phyloP scores from a whole-genome alignment of 2,888 invertebrate species.

The Polydrusus tereticollis region DNA sequence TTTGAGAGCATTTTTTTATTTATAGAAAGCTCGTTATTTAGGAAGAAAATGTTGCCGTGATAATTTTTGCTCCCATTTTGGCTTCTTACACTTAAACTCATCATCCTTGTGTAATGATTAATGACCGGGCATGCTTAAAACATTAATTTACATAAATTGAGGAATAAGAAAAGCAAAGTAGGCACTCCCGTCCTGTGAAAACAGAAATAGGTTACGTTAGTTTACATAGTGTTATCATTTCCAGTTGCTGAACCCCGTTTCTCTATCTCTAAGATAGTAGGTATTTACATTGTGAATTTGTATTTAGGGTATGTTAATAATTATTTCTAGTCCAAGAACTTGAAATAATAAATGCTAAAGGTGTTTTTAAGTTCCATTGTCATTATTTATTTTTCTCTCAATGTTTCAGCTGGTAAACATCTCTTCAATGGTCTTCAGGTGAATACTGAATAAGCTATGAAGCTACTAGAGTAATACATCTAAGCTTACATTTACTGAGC shows the following conservation, averaged over 20 bases:
- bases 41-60: too few relatives aligned
- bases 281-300: background rate
- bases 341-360: too few relatives aligned
- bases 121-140: conserved; percentile 16
- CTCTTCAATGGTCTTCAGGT: too few relatives aligned
- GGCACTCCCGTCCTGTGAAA: conserved; percentile 29
- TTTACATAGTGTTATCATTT: conserved; percentile 34
- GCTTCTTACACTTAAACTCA: background rate
- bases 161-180: conserved; percentile 25
- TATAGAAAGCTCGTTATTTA: too few relatives aligned
- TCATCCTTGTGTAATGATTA: conserved; percentile 19
- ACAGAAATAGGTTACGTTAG: conserved; percentile 30
- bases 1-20: too few relatives aligned
- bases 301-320: background rate
- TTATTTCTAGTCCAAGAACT: background rate
- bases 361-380: too few relatives aligned
- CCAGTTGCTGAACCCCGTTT: conserved; percentile 18
- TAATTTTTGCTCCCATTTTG: background rate
- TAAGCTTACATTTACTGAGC: too few relatives aligned
- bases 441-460: too few relatives aligned
- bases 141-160: conserved; percentile 37
- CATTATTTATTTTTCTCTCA: too few relatives aligned
- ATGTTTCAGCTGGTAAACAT: too few relatives aligned
- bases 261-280: background rate
- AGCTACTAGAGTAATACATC: too few relatives aligned